Evolutionary conservation across 1,140 invertebrate species (phyloP), one percentile per base, ranked within the genome.

Genomic region (Drosophila sp.): DNA sequence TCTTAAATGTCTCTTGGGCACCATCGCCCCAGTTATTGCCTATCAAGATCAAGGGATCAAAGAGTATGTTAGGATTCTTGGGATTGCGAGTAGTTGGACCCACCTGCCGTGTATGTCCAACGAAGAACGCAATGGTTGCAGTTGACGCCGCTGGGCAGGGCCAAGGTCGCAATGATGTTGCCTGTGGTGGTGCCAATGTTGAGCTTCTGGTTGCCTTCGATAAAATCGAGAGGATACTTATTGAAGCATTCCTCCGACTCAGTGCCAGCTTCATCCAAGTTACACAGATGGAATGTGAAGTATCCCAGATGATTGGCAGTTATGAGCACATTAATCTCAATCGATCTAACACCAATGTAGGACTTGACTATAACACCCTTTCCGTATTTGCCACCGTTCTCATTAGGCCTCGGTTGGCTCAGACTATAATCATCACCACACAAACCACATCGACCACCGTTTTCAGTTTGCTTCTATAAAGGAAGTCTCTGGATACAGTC

Each of bases 1-100:
- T 93, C 13, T 93, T 81, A 70, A 95, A 96, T 1, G 92, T 94
- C 90, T 96, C 95, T 80, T 95, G 95, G 2, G 90, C 82, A 8
- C 94, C 95, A 61, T 94, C 25, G 2, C 94, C 94, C 94, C 93
- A 94, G 25, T 90, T 90, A 13, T 90, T 89, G n/a, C 80, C 84
- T 77, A 16, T 5, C n/a, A 36, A 38, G 2, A n/a, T n/a, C n/a
- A n/a, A n/a, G 7, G 1, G 14, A 16, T 29, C 7, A 7, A 38
- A 27, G 3, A 0, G 0, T 7, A 14, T 13, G n/a, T 2, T 0
- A 38, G 21, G 21, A 1, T 21, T 1, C n/a, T 38, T 16, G 27
- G 13, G 14, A 11, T 7, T 8, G 8, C n/a, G n/a, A 2, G 7
- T 8, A 5, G 40, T 4, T 21, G 11, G 11, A 16, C 53, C 90